phyloP scores from a whole-genome alignment of 2,113 vertebrate genomes.

The Microtus pennsylvanicus region DNA sequence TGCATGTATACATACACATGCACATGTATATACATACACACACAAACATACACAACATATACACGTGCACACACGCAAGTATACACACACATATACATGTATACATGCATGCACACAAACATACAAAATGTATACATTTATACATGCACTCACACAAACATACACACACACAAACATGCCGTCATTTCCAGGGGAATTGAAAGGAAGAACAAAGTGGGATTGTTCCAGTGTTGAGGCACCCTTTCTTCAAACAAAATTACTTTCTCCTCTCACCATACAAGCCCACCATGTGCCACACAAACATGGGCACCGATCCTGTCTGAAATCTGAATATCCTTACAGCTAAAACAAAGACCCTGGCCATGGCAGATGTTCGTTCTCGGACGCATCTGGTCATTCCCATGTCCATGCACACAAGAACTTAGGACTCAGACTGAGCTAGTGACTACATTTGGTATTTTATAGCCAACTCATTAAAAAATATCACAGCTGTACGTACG shows the following conservation, averaged over 20 bases:
- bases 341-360: background rate
- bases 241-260: background rate
- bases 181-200: background rate
- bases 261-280: background rate
- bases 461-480: constrained; percentile 2
- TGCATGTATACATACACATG: rapidly evolving
- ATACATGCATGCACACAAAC: too few relatives aligned
- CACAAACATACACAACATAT: too few relatives aligned
- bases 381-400: background rate
- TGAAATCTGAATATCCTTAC: background rate
- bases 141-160: background rate
- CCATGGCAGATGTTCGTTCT: background rate
- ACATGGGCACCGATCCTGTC: background rate
- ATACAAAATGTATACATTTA: rapidly evolving
- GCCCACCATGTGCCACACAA: background rate
- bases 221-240: background rate
- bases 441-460: background rate
- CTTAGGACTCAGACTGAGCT: background rate
- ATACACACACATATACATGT: too few relatives aligned
- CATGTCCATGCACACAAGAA: background rate
- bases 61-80: background rate
- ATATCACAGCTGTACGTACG: background rate
- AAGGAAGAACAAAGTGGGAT: constrained; percentile 2
- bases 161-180: too few relatives aligned
- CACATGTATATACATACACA: too few relatives aligned